phyloP scores from a whole-genome alignment of 2,113 vertebrate species.

The Arvicanthis niloticus region DNA sequence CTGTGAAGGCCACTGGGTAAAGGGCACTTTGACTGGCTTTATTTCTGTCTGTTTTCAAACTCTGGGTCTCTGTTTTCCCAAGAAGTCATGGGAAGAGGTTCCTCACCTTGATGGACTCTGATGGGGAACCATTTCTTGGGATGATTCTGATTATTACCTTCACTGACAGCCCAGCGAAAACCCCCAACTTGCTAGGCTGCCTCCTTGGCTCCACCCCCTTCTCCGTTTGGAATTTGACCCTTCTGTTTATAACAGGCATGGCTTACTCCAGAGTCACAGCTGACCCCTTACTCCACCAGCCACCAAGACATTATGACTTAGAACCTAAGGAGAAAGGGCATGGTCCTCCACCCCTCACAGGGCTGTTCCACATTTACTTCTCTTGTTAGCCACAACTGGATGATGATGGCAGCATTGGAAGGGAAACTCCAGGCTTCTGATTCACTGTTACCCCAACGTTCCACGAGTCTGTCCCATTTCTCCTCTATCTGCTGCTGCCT shows the following conservation, averaged over 20 bases:
- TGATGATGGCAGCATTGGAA: background rate
- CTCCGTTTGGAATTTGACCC: background rate
- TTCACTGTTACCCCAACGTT: background rate
- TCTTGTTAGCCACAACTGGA: background rate
- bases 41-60: constrained; percentile 52
- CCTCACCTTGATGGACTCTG: background rate
- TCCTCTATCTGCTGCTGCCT: background rate
- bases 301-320: background rate
- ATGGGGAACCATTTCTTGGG: background rate
- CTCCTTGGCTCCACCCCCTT: background rate
- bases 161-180: background rate
- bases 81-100: constrained; percentile 51
- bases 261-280: background rate
- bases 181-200: background rate
- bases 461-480: background rate
- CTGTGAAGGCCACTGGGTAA: background rate
- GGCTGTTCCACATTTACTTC: background rate
- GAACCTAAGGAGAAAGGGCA: background rate
- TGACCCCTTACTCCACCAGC: background rate
- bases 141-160: background rate
- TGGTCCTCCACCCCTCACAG: background rate
- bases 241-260: background rate
- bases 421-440: background rate
- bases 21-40: constrained; percentile 5
- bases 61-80: background rate